Evolutionary conservation across 2,888 invertebrate species (phyloP).

Genomic region (Acrobasis consociella): DNA sequence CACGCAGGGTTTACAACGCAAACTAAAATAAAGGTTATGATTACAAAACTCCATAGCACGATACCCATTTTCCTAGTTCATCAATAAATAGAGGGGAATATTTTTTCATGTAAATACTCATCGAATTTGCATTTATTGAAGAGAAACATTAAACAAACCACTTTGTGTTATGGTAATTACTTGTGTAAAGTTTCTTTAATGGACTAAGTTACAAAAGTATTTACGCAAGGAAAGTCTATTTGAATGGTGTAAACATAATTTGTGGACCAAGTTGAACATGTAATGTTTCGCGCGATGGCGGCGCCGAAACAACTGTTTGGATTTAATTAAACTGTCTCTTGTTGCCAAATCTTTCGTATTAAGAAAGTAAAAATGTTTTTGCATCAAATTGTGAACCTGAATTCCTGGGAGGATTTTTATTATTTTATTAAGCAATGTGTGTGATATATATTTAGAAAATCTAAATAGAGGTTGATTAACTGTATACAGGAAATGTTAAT

Average conservation of each 20-base stretch:
- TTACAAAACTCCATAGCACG: conserved; percentile 35
- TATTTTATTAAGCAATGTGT: too few species aligned
- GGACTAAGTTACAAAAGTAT: conserved; percentile 74
- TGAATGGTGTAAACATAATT: conserved; percentile 78
- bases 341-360: conserved; percentile 39
- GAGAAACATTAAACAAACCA: conserved; percentile 61
- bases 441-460: too few species aligned
- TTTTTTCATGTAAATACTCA: conserved; percentile 34
- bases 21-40: conserved; percentile 59
- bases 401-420: neutral
- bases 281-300: conserved; percentile 66
- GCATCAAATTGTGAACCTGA: neutral
- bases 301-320: conserved; percentile 58
- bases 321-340: conserved; percentile 68
- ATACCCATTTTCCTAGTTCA: conserved; percentile 26
- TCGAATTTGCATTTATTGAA: conserved; percentile 50
- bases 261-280: conserved; percentile 71
- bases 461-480: too few species aligned
- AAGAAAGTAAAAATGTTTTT: conserved; percentile 2
- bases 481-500: too few species aligned
- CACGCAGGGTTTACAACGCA: conserved; percentile 64
- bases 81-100: conserved; percentile 16
- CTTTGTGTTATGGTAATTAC: conserved; percentile 71
- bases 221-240: conserved; percentile 70
- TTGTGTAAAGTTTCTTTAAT: conserved; percentile 70